A percentile compares a stretch with the other conserved stretches of the same genome.
phyloP scores from a whole-genome alignment of 2,888 invertebrate genomes.

The Ashinkailepas kermadecensis region DNA sequence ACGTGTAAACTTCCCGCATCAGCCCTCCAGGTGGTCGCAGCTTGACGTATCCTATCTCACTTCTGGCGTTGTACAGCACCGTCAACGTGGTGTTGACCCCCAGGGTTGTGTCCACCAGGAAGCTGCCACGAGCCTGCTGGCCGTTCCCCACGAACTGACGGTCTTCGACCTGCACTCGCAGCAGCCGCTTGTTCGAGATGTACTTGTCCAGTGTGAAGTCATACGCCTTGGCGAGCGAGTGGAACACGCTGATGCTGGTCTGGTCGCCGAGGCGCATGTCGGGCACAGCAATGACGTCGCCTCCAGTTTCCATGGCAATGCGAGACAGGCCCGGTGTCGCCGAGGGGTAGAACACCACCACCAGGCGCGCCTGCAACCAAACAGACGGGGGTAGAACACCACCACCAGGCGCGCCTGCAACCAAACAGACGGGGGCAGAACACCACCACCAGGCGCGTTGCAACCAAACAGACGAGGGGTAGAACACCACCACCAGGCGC shows the following conservation, averaged over 20 bases:
- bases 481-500: conserved; percentile 19
- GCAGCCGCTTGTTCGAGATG: conserved; percentile 29
- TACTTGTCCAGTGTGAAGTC: conserved; percentile 35
- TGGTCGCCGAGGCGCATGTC: conserved; percentile 44
- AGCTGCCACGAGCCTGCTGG: conserved; percentile 42
- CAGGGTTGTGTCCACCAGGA: conserved; percentile 49
- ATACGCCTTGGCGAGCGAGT: conserved; percentile 36
- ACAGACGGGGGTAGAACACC: conserved; percentile 5
- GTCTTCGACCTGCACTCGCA: conserved; percentile 34
- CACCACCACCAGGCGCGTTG: conserved; percentile 2
- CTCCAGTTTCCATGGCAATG: conserved; percentile 45
- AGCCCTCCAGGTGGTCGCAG: not conserved
- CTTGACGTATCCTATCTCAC: conserved; percentile 6
- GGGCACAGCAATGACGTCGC: conserved; percentile 47
- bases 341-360: conserved; percentile 16
- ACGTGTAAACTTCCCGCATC: conserved; percentile 48
- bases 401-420: not conserved
- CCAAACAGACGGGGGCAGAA: not conserved
- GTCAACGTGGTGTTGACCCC: conserved; percentile 37
- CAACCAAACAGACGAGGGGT: too few species aligned
- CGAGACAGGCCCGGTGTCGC: conserved; percentile 42
- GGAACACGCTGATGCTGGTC: conserved; percentile 36
- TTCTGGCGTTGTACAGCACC: conserved; percentile 34
- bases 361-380: not conserved
- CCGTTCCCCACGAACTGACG: conserved; percentile 34